Conservation (phyloP, 2,888 invertebrate genomes). For the Mesochorus sp. region DNA sequence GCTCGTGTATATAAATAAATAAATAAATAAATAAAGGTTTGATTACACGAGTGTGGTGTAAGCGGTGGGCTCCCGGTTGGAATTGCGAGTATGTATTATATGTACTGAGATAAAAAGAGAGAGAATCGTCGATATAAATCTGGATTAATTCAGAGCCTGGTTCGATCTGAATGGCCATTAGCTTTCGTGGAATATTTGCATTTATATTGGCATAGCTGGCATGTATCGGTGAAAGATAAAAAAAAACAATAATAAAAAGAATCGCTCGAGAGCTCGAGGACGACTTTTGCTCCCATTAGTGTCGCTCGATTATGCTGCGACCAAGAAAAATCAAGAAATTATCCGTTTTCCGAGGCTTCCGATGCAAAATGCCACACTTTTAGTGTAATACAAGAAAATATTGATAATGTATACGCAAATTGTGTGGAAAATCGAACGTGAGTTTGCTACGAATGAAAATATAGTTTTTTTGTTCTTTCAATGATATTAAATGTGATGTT, state of each 20-base stretch:
- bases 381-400: no score
- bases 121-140: constrained; percentile 72
- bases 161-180: constrained; percentile 73
- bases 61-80: constrained; percentile 21
- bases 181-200: constrained; percentile 68
- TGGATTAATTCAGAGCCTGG: constrained; percentile 75
- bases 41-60: constrained; percentile 35
- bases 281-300: constrained; percentile 49
- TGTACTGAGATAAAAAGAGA: background rate
- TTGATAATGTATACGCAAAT: no score
- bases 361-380: no score
- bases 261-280: background rate
- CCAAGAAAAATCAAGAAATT: background rate
- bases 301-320: constrained; percentile 40
- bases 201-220: constrained; percentile 61
- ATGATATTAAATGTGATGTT: no score
- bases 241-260: background rate
- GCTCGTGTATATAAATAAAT: constrained; percentile 37
- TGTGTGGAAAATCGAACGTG: no score
- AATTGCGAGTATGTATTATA: constrained; percentile 3
- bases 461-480: no score
- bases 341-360: no score
- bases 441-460: no score
- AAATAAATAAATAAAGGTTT: constrained; percentile 56
- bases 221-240: background rate